Evolutionary conservation across 2,797 vertebrate species (phyloP), one percentile per base, ranked within the genome.

Genomic region (Semotilus atromaculatus): DNA sequence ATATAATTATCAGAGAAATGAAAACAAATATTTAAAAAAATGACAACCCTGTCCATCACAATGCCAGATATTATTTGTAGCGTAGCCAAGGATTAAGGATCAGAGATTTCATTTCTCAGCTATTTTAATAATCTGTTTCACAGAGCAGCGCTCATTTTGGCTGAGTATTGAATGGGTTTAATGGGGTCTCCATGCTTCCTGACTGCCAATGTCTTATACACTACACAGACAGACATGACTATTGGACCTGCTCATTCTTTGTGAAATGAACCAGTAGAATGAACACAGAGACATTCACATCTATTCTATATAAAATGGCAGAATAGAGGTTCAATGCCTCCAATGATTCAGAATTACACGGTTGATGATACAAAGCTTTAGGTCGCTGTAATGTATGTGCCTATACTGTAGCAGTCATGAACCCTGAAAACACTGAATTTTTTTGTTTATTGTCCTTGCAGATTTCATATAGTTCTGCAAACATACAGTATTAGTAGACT

Each of bases 321-420:
- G 23, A 60, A 78, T 7, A 29, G 31, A 81, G 29, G 31, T 71
- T 38, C 23, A 77, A 16, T 40, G 48, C 51, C 21, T 70, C 23
- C 48, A 55, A 26, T 51, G 64, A 67, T 71, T 71, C 26, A 19
- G 34, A 45, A 36, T 62, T 36, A 45, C 66, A 78, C 8, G 38
- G 75, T 45, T 70, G 14, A 85, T 36, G 55, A 70, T 79, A 29
- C 75, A 80, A 45, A 13, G 8, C 53, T 70, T 40, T 70, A 55
- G 36, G 51, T 55, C 18, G 1, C 3, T 79, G 7, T 72, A 60
- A 71, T 60, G 40, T 18, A 66, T 45, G 5, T n/a, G 48, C n/a
- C 34, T 23, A 18, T 23, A 68, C 53, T 26, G 40, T 64, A 51
- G 53, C n/a, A 62, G 11, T 23, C 31, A 10, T 66, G 34, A 70